A percentile compares a stretch with the other conserved stretches of the same genome.
Evolutionary conservation across 2,113 vertebrate genomes (phyloP).

Genomic region (Chionomys nivalis): DNA sequence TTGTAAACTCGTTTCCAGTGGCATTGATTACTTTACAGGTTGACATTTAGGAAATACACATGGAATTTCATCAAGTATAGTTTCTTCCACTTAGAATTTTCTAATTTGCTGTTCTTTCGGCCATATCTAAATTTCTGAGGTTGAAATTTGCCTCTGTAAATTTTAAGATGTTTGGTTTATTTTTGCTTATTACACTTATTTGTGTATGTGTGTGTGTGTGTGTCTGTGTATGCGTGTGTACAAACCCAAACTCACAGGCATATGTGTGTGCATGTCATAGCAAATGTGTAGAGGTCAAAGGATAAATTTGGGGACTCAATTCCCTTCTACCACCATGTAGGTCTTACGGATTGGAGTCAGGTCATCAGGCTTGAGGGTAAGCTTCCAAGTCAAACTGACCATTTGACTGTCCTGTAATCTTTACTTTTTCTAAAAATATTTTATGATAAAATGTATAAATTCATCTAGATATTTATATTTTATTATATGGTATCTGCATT

Average conservation of each 20-base stretch:
- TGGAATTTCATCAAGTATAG: background rate
- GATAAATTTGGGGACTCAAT: background rate
- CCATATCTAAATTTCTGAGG: background rate
- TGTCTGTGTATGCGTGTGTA: too few relatives aligned
- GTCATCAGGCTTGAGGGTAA: background rate
- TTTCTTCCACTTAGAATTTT: conserved; percentile 38
- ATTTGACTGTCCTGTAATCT: background rate
- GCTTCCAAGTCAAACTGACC: background rate
- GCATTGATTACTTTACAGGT: background rate
- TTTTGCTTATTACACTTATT: background rate
- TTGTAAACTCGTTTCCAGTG: background rate
- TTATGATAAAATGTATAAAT: background rate
- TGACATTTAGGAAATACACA: background rate
- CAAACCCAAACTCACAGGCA: too few relatives aligned
- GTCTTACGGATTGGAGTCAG: too few relatives aligned
- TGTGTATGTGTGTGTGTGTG: background rate
- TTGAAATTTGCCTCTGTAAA: background rate
- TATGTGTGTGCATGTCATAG: background rate
- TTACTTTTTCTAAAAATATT: conserved; percentile 35
- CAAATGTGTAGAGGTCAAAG: background rate
- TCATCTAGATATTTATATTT: background rate
- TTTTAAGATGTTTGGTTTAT: background rate
- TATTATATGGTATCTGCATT: background rate
- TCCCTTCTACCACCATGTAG: too few relatives aligned
- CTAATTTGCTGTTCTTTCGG: conserved; percentile 20